These are phyloP conservation scores for Aulostomus chinensis DNA, from an alignment of 2,797 vertebrate genomes.

Conservation along the genomic window DNA sequence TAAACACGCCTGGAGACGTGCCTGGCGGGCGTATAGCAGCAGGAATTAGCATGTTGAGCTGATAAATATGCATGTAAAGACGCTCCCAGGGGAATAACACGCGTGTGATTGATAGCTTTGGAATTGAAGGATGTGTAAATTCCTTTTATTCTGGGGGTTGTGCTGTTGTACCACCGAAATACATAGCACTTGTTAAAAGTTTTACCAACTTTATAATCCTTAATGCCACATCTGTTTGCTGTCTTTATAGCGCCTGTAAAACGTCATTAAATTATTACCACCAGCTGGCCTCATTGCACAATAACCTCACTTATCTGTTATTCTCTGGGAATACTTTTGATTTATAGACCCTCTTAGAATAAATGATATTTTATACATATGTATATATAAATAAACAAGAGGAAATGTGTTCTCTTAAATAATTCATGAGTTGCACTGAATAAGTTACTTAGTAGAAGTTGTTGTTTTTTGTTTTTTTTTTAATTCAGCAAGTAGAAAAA, in stretches of 20 bases:
- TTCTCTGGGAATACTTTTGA: conserved; percentile 84
- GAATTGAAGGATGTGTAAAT: conserved; percentile 99
- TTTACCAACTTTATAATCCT: conserved; percentile 99
- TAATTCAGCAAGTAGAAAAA: conserved; percentile 12
- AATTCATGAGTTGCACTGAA: conserved; percentile 81
- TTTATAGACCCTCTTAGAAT: conserved; percentile 87
- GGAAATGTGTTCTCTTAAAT: conserved; percentile 79
- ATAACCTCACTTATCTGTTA: conserved; percentile 85
- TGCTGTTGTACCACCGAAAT: conserved; percentile 92
- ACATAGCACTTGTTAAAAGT: conserved; percentile 99
- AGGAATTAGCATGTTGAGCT: conserved; percentile 99
- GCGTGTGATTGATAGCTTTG: conserved; percentile 99
- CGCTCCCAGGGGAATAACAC: conserved; percentile 99
- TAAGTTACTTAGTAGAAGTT: conserved; percentile 69
- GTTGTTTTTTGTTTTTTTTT: conserved; percentile 32
- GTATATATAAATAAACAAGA: conserved; percentile 86
- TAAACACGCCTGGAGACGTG: conserved; percentile 99
- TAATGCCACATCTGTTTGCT: conserved; percentile 97
- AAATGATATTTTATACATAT: conserved; percentile 89
- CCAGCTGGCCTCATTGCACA: conserved; percentile 85
- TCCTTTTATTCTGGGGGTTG: conserved; percentile 93
- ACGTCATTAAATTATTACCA: conserved; percentile 94
- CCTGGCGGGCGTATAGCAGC: conserved; percentile 97
- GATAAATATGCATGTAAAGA: conserved; percentile 99
- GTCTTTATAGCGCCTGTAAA: conserved; percentile 91